Base-by-base conservation (phyloP, 2,797 vertebrate species). In the Pipistrellus pygmaeus region DNA sequence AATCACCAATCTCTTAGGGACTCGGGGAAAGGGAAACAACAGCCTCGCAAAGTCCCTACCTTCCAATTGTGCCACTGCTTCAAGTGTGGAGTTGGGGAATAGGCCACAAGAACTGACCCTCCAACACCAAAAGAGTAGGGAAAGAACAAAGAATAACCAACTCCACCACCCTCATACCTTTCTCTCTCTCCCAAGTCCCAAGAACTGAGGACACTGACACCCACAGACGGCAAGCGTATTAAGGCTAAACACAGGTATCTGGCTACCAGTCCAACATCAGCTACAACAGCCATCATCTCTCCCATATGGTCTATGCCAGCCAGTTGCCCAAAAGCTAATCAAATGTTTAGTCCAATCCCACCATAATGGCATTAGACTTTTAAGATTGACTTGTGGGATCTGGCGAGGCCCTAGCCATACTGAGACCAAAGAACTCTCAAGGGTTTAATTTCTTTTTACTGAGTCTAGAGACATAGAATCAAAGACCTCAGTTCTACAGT, bases 351-450 rank as follows among this genome's bases (percentile, higher is more conserved):
- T 27, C 41, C 32, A 46, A 35, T 25, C 30, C 55, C 48, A 68
- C 68, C 48, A 68, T 3, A 41, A 80, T 30, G 13, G 32, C 27
- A 81, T 55, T 30, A 68, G 46, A 68, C 23, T 92, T 93, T 84
- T 91, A 91, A 95, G 64, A 93, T 13, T 41, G 6, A 77, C 25
- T 72, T 90, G 72, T 6, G 1, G 69, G 17, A 27, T 68, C 77
- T 46, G 38, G 32, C 88, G 77, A 57, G 21, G 51, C 17, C 75
- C 44, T 71, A 92, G 38, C 14, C 77, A 82, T 76, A 10, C 35
- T 11, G 82, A 75, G 55, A 92, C 77, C 72, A 51, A 89, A 60
- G 81, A 95, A 88, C 30, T 75, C 57, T 27, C 15, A 93, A 38
- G 90, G 13, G 4, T 75, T 23, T 86, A 55, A 62, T 44, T 62